Evolutionary conservation across 2,888 invertebrate genomes (phyloP).

Genomic region (Heteromyza rotundicornis): DNA sequence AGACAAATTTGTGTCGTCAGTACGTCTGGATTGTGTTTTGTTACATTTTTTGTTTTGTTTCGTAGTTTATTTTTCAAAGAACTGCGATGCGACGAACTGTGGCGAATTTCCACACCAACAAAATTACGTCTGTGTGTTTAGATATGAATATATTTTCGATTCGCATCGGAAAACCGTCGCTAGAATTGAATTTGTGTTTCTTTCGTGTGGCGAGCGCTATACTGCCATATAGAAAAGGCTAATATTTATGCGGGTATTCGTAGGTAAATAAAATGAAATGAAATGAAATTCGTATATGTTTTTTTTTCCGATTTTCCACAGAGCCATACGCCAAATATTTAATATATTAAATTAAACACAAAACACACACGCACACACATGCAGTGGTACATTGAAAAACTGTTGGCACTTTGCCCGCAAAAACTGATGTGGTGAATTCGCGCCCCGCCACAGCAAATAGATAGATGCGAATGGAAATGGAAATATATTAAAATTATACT

Average conservation of each 20-base stretch:
- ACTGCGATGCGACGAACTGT: too few species aligned
- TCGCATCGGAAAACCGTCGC: too few species aligned
- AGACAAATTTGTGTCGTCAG: constrained; percentile 34
- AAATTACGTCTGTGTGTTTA: too few species aligned
- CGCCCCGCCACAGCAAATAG: too few species aligned
- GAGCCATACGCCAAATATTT: not conserved
- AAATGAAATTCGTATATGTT: too few species aligned
- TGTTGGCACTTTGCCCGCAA: not conserved
- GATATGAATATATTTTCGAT: too few species aligned
- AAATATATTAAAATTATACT: not conserved
- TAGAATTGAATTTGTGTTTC: constrained; percentile 14
- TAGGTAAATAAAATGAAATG: too few species aligned
- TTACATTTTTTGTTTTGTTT: too few species aligned
- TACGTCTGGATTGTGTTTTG: constrained; percentile 34
- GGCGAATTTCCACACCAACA: too few species aligned
- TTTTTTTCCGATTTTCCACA: too few species aligned
- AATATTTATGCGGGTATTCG: not conserved
- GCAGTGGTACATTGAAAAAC: not conserved
- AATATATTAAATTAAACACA: not conserved
- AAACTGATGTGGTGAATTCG: not conserved
- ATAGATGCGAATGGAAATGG: too few species aligned
- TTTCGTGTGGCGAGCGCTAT: not conserved
- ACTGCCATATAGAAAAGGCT: not conserved
- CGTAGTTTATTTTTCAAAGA: too few species aligned
- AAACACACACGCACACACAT: constrained; percentile 1